These are phyloP conservation scores for Hedychridium roseum DNA, from an alignment of 2,888 invertebrate genomes.

Conservation along the genomic window DNA sequence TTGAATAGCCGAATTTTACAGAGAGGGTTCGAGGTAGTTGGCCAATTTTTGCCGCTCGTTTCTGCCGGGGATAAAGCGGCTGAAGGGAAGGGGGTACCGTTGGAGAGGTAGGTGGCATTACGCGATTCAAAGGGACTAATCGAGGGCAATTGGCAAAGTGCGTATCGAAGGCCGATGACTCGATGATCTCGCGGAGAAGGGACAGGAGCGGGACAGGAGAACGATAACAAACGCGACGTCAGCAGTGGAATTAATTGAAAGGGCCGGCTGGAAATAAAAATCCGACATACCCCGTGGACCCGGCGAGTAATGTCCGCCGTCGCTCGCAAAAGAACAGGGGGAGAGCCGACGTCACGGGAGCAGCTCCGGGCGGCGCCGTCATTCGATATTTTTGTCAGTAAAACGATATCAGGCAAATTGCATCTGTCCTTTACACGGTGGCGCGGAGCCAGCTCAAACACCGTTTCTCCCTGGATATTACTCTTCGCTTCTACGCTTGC, in stretches of 20 bases:
- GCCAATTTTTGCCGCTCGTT: no score
- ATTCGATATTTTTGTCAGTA: slow-evolving; percentile 60
- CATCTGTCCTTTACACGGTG: slow-evolving; percentile 57
- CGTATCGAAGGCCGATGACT: slow-evolving; percentile 31
- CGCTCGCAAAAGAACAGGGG: slow-evolving; percentile 8
- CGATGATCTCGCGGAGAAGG: slow-evolving; percentile 18
- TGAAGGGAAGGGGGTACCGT: no score
- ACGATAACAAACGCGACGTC: slow-evolving; percentile 1
- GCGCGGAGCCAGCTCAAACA: slow-evolving; percentile 50
- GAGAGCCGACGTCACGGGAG: slow-evolving; percentile 29
- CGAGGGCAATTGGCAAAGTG: no score
- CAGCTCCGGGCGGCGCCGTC: slow-evolving; percentile 41
- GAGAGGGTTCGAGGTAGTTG: no score
- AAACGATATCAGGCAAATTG: slow-evolving; percentile 60
- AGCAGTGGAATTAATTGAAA: slow-evolving; percentile 25
- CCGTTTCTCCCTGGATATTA: slow-evolving; percentile 44
- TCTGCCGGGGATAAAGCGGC: no score
- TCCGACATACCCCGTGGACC: slow-evolving; percentile 21
- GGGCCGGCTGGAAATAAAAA: slow-evolving; percentile 16
- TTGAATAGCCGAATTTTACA: no score
- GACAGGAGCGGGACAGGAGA: not conserved
- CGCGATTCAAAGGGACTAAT: no score
- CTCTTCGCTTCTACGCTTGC: slow-evolving; percentile 30
- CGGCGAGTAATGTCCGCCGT: slow-evolving; percentile 38
- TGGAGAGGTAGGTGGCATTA: no score